Evolutionary conservation across 92 coral and sea anemone species (phyloP).

Genomic region (Meandrina meandrites): DNA sequence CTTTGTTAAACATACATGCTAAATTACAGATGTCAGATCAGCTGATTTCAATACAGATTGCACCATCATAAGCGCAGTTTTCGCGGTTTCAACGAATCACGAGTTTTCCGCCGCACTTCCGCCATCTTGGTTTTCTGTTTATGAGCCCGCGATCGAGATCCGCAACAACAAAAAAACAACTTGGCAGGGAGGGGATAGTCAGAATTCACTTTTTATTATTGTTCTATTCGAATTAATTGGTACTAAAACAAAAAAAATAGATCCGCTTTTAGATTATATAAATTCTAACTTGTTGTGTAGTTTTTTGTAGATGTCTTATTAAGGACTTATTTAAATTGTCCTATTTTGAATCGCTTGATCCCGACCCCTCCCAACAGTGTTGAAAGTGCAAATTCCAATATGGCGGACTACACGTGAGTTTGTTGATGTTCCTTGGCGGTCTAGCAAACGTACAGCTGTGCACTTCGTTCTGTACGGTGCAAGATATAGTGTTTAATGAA

Average conservation of each 20-base stretch:
- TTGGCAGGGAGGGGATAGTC: neutral
- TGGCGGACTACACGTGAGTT: conserved; percentile 43
- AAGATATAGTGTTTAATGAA: neutral
- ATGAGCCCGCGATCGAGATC: conserved; percentile 55
- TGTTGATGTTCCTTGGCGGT: neutral
- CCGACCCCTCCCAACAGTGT: conserved; percentile 40
- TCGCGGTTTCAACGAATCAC: neutral
- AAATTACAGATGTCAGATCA: neutral
- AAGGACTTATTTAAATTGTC: no score
- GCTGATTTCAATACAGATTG: conserved; percentile 6
- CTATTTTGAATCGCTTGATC: neutral
- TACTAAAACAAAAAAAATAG: no score
- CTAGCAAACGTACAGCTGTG: neutral
- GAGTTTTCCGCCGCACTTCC: neutral
- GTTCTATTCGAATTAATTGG: neutral
- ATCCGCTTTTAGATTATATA: no score
- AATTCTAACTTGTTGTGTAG: no score
- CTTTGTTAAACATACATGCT: neutral
- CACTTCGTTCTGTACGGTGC: neutral
- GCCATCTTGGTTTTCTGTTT: conserved; percentile 60
- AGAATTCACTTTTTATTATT: neutral
- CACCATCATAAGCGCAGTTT: neutral
- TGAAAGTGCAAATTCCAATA: conserved; percentile 23
- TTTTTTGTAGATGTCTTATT: no score
- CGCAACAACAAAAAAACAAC: neutral